These are phyloP conservation scores for Rhabdomys dilectus DNA, from an alignment of 2,113 vertebrate genomes.

Conservation along the genomic window DNA sequence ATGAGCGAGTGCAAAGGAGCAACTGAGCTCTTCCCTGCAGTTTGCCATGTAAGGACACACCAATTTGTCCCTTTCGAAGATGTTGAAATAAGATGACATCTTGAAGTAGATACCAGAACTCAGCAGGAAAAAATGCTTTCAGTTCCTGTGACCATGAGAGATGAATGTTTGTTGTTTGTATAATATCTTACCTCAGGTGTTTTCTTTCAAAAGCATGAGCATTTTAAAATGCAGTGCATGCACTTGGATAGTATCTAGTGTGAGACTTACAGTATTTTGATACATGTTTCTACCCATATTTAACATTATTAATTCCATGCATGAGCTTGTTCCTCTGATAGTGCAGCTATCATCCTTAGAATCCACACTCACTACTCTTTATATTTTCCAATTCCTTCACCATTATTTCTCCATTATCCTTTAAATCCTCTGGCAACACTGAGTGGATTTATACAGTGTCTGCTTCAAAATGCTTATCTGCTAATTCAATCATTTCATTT, in stretches of 20 bases:
- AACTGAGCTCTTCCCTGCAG: not conserved
- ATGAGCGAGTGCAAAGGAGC: not conserved
- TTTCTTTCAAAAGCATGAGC: not conserved
- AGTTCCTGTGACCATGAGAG: not conserved
- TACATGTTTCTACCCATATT: not conserved
- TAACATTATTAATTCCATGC: not conserved
- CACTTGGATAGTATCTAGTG: not conserved
- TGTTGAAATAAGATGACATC: not conserved
- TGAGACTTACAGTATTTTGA: not conserved
- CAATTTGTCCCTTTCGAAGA: not conserved
- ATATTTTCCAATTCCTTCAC: not conserved
- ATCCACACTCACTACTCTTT: not conserved
- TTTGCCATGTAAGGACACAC: not conserved
- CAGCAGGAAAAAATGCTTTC: not conserved
- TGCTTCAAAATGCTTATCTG: slow-evolving; percentile 6
- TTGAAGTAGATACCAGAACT: not conserved
- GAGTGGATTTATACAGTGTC: not conserved
- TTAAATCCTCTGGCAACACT: not conserved
- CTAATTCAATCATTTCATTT: not conserved
- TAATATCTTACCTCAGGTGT: not conserved
- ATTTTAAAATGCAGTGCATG: not conserved
- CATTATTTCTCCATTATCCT: not conserved
- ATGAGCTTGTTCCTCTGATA: not conserved
- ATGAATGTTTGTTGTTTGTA: not conserved
- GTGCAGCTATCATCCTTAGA: not conserved